phyloP scores from a whole-genome alignment of 2,113 vertebrate species.

The Tachysurus fulvidraco region DNA sequence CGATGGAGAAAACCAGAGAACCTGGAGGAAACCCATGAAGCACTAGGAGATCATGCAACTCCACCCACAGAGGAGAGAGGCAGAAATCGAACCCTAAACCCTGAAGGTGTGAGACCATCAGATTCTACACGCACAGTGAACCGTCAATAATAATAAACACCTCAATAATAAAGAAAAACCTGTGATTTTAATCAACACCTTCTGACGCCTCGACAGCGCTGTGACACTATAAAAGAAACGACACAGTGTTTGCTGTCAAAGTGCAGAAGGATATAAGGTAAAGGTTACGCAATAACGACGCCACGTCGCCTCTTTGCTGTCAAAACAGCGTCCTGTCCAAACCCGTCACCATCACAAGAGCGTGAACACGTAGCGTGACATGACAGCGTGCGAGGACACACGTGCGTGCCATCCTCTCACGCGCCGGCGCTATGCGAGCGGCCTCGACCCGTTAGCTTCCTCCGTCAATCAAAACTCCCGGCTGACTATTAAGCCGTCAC shows the following conservation, averaged over 20 bases:
- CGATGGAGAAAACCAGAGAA: no score
- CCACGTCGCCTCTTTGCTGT: background rate
- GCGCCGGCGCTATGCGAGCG: slow-evolving; percentile 55
- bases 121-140: no score
- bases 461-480: slow-evolving; percentile 72
- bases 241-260: background rate
- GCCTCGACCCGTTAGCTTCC: slow-evolving; percentile 60
- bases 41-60: no score
- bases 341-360: background rate
- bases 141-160: no score
- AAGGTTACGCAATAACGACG: background rate
- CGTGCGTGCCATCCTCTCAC: slow-evolving; percentile 57
- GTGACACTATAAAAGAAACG: background rate
- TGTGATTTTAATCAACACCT: background rate
- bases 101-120: no score
- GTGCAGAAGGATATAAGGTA: background rate
- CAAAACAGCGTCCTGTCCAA: slow-evolving; percentile 27
- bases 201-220: background rate
- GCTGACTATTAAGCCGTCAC: slow-evolving; percentile 74
- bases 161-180: no score
- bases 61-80: no score
- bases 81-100: no score
- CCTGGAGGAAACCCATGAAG: no score
- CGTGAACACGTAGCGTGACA: background rate
- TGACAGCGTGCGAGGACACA: slow-evolving; percentile 52